These are phyloP conservation scores for Anhinga rufa DNA, from an alignment of 2,113 vertebrate species.

Conservation along the genomic window DNA sequence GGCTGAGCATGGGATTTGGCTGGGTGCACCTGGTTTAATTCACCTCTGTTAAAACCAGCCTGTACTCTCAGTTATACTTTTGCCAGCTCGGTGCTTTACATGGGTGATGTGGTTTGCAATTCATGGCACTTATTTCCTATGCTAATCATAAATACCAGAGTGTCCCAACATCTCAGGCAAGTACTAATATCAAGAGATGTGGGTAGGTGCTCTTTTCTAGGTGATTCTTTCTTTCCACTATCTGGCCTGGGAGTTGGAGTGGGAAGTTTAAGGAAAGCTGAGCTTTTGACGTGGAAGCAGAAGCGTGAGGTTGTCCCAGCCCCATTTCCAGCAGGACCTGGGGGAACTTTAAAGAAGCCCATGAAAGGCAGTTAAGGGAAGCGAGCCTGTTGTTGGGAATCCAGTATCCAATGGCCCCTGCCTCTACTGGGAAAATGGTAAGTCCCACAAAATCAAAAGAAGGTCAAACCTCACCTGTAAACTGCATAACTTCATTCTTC, in stretches of 20 bases:
- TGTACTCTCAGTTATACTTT: background rate
- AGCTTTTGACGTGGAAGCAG: background rate
- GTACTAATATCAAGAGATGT: background rate
- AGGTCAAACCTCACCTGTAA: background rate
- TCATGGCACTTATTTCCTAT: background rate
- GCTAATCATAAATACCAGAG: background rate
- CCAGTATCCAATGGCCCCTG: rapidly evolving
- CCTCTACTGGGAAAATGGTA: background rate
- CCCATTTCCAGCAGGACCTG: background rate
- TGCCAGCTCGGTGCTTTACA: background rate
- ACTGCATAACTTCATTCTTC: background rate
- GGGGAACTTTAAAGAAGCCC: background rate
- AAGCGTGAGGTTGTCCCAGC: background rate
- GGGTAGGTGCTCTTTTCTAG: background rate
- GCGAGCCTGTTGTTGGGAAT: background rate
- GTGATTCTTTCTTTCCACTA: background rate
- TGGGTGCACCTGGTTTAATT: background rate
- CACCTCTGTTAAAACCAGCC: background rate
- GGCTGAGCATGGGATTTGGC: background rate
- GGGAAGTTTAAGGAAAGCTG: background rate
- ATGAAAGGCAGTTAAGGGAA: background rate
- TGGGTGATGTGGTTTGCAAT: background rate
- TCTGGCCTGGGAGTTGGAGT: background rate
- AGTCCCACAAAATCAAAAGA: background rate
- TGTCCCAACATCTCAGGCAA: background rate